Evolutionary conservation across 2,888 invertebrate species (phyloP), one percentile per base, ranked within the genome.

Genomic region (Melanostoma mellinum): DNA sequence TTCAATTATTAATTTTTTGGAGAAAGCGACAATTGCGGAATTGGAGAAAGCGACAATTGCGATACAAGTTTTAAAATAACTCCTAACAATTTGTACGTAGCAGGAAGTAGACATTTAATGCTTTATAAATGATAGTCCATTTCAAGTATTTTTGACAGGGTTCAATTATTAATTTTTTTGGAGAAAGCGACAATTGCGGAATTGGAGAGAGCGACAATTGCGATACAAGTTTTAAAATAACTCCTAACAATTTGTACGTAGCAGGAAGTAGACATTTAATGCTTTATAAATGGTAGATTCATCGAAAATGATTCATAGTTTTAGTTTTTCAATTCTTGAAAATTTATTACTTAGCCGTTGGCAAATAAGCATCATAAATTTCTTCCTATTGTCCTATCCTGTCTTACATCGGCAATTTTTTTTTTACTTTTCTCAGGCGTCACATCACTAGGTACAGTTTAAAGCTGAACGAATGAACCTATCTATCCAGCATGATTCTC

Each of bases 251-350:
- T 20, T 20, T 20, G 20, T 20, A 20, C 0, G 1, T 20, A 1
- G 20, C 20, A 61, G 61, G 36, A 20, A 46, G 61, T 46, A 20
- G 61, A 61, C 46, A 36, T 20, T 36, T 46, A 35, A 5, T 8
- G 3, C 46, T 61, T 80, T 52, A 55, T 68, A 77, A 72, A 77
- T 74, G 76, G 65, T 55, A 60, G 77, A 77, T 63, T 52, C 68
- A 58, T 61, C 69, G 52, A 30, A 56, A 87, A 88, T 89, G 89
- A 89, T 89, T 89, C 89, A 89, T 89, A 88, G 88, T 87, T 89
- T 88, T 89, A 20, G 20, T 89, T 88, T 88, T 88, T 89, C 88
- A 89, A 89, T 88, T 89, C 88, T 87, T 87, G 88, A 88, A 88
- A 88, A 89, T 89, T 89, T 89, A 88, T 89, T 88, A 88, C 77